Conservation (phyloP, 2,888 invertebrate species). For the Cephus pygmeus region DNA sequence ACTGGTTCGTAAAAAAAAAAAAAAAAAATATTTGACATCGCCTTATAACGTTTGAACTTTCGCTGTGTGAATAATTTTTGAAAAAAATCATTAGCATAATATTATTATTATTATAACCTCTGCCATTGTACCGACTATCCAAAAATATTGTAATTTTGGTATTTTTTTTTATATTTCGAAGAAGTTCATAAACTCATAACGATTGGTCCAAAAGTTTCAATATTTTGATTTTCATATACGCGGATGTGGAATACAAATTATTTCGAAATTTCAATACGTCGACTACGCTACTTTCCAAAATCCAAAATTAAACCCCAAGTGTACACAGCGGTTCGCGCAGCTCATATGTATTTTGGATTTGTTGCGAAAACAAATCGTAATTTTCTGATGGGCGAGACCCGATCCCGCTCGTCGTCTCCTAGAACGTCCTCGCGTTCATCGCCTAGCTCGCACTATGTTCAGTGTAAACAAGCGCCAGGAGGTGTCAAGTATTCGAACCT, state of each 20-base stretch:
- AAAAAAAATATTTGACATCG: background rate
- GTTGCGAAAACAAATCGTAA: background rate
- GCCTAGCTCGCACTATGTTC: conserved; percentile 1
- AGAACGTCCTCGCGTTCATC: background rate
- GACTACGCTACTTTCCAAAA: background rate
- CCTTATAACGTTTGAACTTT: background rate
- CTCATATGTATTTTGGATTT: background rate
- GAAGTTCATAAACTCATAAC: too few species aligned
- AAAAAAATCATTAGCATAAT: background rate
- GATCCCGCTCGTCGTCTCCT: background rate
- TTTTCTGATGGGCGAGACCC: background rate
- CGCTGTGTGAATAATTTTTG: background rate
- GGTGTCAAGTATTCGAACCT: conserved; percentile 2
- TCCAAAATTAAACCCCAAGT: background rate
- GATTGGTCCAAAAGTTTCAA: background rate
- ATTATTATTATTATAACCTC: background rate
- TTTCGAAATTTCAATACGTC: too few species aligned
- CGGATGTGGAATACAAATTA: too few species aligned
- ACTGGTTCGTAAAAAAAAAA: background rate
- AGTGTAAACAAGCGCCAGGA: conserved; percentile 1
- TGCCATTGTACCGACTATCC: background rate
- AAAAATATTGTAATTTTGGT: background rate
- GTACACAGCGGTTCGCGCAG: background rate
- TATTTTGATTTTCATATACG: background rate
- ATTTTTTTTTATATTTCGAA: too few species aligned